Conservation (phyloP, 2,888 invertebrate genomes). For the Drosophila lutescens region DNA sequence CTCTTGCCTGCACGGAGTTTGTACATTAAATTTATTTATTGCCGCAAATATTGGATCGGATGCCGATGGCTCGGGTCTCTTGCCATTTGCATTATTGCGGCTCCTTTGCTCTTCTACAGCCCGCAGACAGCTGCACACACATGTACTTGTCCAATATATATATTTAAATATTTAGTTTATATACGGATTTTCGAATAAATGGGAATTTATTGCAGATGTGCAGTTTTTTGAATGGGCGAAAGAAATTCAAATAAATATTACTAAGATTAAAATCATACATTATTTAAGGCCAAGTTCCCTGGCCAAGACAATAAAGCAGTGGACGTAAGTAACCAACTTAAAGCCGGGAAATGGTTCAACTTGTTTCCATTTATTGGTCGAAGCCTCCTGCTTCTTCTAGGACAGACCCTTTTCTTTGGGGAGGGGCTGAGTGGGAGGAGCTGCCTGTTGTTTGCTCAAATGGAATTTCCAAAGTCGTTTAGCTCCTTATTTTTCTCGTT, state of each 20-base stretch:
- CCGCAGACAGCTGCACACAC: slow-evolving; percentile 26
- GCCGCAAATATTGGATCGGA: slow-evolving; percentile 81
- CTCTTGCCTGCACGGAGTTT: slow-evolving; percentile 76
- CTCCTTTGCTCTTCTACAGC: slow-evolving; percentile 36
- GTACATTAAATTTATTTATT: slow-evolving; percentile 82
- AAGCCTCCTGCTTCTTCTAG: slow-evolving; percentile 10
- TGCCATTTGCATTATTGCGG: slow-evolving; percentile 67
- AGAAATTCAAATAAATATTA: too few relatives aligned
- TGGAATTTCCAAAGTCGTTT: slow-evolving; percentile 81
- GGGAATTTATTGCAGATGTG: not conserved
- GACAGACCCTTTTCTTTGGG: slow-evolving; percentile 6
- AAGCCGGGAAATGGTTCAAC: slow-evolving; percentile 28
- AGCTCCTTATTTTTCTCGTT: slow-evolving; percentile 78
- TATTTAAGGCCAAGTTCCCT: slow-evolving; percentile 5
- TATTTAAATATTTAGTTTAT: not conserved
- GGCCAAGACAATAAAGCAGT: slow-evolving; percentile 22
- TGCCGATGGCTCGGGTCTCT: slow-evolving; percentile 57
- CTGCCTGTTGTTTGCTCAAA: slow-evolving; percentile 75
- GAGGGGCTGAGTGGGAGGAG: slow-evolving; percentile 40
- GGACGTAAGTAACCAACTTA: slow-evolving; percentile 23
- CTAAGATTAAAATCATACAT: not conserved
- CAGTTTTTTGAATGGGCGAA: not conserved
- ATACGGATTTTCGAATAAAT: not conserved
- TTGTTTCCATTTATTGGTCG: slow-evolving; percentile 34
- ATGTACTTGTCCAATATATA: not conserved